Evolutionary conservation across 2,888 invertebrate species (phyloP), one percentile per base, ranked within the genome.

Genomic region (Hypena proboscidalis): DNA sequence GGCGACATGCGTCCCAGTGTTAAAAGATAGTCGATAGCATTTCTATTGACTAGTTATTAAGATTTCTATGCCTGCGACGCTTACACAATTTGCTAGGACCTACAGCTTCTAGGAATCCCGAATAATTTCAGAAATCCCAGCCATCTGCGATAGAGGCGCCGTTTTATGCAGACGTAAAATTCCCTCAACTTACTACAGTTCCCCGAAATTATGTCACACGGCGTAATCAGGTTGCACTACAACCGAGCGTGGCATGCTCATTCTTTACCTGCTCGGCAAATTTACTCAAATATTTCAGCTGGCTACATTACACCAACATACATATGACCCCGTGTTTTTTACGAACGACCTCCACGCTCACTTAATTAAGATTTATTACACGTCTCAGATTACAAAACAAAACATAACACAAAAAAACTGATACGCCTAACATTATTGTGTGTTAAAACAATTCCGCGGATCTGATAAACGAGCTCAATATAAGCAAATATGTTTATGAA

Each of bases 81-180:
- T n/a, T n/a, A n/a, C n/a, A n/a, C n/a, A n/a, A n/a, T n/a, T n/a
- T n/a, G n/a, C n/a, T n/a, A n/a, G 10, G 19, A 10, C 4, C 31
- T 13, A 32, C 4, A 6, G 8, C 2, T 1, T 5, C 6, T 9
- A 8, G n/a, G n/a, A n/a, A n/a, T n/a, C 21, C 49, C 57, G 65
- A 69, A 67, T 62, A 58, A 68, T 65, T 54, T 58, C 43, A 53
- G 43, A 58, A 53, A 55, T 67, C 61, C 40, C 27, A 32, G 22
- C 47, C n/a, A 33, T 30, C 15, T 20, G 47, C 50, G 54, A 33
- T 46, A 51, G 57, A 58, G 58, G 39, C 57, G 54, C 39, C 56
- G 60, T 62, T 45, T n/a, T 58, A 56, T 58, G 58, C 47, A 61
- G 66, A 67, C 59, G 55, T 51, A 52, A 60, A 53, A 60, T 46